Evolutionary conservation across 1,140 invertebrate species (phyloP), one percentile per base, ranked within the genome.

Genomic region (Samia ricini): DNA sequence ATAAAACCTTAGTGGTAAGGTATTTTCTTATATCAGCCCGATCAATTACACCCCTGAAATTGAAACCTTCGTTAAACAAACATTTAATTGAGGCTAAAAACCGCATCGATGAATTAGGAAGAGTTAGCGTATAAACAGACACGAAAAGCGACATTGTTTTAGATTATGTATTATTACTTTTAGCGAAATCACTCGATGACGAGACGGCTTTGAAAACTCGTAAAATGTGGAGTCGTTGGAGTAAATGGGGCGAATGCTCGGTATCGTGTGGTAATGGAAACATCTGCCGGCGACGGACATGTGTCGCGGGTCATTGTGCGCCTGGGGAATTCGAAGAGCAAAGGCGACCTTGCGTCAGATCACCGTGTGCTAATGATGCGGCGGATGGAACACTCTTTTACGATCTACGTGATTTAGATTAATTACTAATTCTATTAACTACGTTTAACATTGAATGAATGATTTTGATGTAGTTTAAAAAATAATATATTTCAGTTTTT

Each of bases 161-260:
- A 12, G 12, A 15, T 15, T 42, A 12, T 10, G 8, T 8, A 15
- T 7, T 1, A 15, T 15, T 42, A 2, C 12, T 42, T 42, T 15
- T 12, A 42, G 33, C 15, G n/a, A 42, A 42, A 15, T 12, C 1
- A 15, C n/a, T 49, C 5, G 64, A 69, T 22, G 73, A 77, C 33
- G 68, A 63, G 5, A 71, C 69, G 29, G 60, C 60, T 15, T 48
- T 76, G 51, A 74, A 69, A n/a, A 36, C 48, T 7, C 77, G 84
- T 19, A 88, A 86, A 60, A 61, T 87, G 4, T 88, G 85, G 85
- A 88, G 85, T 57, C 72, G 81, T n/a, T 88, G 85, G 85, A 78
- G 85, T 20, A 88, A 88, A 60, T 88, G 85, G 85, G 66, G 81
- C 4, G 63, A 66, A 4, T 88, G 85, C 62, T 86, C 83, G 4